Base-by-base conservation (phyloP, 2,797 vertebrate genomes). In the Buceros bicornis region DNA sequence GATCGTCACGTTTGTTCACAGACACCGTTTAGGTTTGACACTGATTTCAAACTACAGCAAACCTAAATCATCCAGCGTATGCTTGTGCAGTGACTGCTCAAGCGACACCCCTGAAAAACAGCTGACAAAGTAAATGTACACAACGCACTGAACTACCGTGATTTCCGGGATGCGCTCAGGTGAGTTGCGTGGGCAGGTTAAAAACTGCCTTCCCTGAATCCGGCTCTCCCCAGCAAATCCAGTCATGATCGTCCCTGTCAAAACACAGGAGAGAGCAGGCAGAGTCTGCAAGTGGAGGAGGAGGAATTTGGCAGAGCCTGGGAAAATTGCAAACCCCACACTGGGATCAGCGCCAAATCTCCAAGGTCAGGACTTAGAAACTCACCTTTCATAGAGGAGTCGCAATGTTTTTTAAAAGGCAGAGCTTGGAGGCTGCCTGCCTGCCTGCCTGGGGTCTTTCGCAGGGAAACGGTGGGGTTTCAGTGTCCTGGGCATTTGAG, bases 111-210 rank as follows among this genome's bases (percentile, higher is more conserved):
- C 3, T 33, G 73, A 79, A 60, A 93, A 95, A 82, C 51, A 93
- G 78, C 73, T 92, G 91, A 91, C 91, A 85, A 84, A 64, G 56
- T 93, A 79, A 86, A 70, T n/a, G 61, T 35, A 87, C 42, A 76
- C 50, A 85, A 89, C 89, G 86, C 64, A 61, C 67, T 90, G 70
- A 84, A 84, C 58, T 16, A 84, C 51, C 29, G 11, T 50, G 73
- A 73, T 91, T 94, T 64, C 85, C 50, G 43, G 42, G 3, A 47
- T 14, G 6, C 0, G 0, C 71, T 90, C 90, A 66, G 90, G 87
- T 94, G 90, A 91, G 72, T 82, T 82, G 77, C 0, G 33, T 90
- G 86, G 42, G 74, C 60, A 73, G 37, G 57, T 90, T 94, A 43
- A 71, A 95, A 94, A 35, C 28, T 61, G n/a, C 69, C 81, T 93